Evolutionary conservation across 92 coral and sea anemone species (phyloP).

Genomic region (Montipora capitata): DNA sequence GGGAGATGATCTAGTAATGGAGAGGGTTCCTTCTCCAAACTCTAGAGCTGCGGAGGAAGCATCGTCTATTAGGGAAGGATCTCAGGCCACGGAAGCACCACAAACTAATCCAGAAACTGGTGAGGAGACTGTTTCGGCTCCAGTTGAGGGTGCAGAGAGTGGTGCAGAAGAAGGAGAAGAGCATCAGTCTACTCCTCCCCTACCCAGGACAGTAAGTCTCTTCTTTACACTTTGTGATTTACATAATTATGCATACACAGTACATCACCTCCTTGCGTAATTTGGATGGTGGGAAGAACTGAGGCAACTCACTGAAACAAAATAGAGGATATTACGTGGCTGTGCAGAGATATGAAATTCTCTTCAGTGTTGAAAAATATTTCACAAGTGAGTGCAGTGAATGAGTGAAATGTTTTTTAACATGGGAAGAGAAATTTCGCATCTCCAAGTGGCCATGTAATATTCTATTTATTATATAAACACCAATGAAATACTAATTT

Average conservation of each 20-base stretch:
- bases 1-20: constrained; percentile 85
- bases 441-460: too few species aligned
- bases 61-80: constrained; percentile 62
- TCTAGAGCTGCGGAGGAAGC: constrained; percentile 56
- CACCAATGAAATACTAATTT: too few species aligned
- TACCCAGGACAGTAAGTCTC: constrained; percentile 89
- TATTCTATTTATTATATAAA: too few species aligned
- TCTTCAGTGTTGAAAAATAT: too few species aligned
- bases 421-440: too few species aligned
- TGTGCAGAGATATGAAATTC: too few species aligned
- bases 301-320: too few species aligned
- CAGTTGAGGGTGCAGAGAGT: constrained; percentile 81
- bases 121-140: constrained; percentile 78
- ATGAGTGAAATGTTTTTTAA: too few species aligned
- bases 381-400: too few species aligned
- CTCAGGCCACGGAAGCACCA: constrained; percentile 68
- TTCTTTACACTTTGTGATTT: not conserved
- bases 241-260: not conserved
- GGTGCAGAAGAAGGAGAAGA: constrained; percentile 64
- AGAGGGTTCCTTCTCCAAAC: constrained; percentile 86
- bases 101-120: constrained; percentile 90
- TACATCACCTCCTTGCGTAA: too few species aligned
- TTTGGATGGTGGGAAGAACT: too few species aligned
- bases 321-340: too few species aligned
- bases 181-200: constrained; percentile 77